Evolutionary conservation across 2,113 vertebrate species (phyloP), one percentile per base, ranked within the genome.

Genomic region (Lipotes vexillifer): DNA sequence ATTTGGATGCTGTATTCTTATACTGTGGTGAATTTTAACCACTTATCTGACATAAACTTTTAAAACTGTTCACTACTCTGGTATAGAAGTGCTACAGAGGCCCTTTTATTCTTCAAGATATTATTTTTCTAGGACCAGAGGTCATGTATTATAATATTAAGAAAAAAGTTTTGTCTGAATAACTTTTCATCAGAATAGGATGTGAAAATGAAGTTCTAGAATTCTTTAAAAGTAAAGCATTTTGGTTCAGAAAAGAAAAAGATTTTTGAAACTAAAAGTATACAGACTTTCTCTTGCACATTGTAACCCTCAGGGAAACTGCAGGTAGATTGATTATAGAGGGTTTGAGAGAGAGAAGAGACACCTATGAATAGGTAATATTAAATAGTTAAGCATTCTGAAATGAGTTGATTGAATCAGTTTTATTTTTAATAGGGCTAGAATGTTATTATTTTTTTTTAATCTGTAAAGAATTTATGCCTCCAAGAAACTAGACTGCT

Each of bases 241-340:
- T 94, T 94, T 82, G 82, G 41, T 97, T 94, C 78, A 84, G 57
- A 95, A 95, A 55, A 13, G 46, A 49, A 81, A 88, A 63, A 86
- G 9, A 83, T 61, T 92, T 86, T 90, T 18, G 36, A 82, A 86
- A 82, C 21, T 91, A 66, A 69, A 78, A 80, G 18, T 78, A 55
- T 69, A 33, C 15, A 66, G 2, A 75, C 9, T 72, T 88, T 17
- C 44, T 89, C 10, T 91, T 84, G 8, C 8, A 33, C 85, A 15
- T 57, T 94, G 31, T 96, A 74, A 38, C 14, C 41, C 68, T 78
- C 18, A 63, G 57, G 72, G 41, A 93, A 96, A 82, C 23, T 75
- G 21, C 38, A 92, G 38, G 38, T 90, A 44, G 41, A 44, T 92
- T 81, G 6, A 71, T 69, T 83, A 14, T 78, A 82, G 20, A 52